Evolutionary conservation across 2,797 vertebrate genomes (phyloP).

Genomic region (Aplochiton taeniatus): DNA sequence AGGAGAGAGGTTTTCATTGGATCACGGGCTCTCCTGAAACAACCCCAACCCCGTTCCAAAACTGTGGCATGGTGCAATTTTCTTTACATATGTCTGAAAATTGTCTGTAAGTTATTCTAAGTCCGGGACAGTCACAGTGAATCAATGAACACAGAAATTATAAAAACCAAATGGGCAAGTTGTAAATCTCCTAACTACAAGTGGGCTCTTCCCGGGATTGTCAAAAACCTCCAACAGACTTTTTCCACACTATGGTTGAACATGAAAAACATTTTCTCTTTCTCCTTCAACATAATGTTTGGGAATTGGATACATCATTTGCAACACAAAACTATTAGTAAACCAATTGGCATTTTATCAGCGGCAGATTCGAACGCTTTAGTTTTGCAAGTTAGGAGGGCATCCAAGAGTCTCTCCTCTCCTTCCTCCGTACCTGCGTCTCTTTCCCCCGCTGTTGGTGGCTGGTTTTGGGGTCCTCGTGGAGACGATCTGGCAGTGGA

Average conservation of each 20-base stretch:
- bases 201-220: too few relatives aligned
- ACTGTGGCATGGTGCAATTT: slow-evolving; percentile 48
- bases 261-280: neutral
- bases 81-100: slow-evolving; percentile 50
- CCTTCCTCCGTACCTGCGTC: slow-evolving; percentile 85
- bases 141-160: too few relatives aligned
- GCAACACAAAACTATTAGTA: too few relatives aligned
- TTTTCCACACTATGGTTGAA: too few relatives aligned
- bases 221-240: too few relatives aligned
- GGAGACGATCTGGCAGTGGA: slow-evolving; percentile 99
- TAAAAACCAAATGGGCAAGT: too few relatives aligned
- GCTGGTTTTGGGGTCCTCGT: slow-evolving; percentile 91
- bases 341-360: too few relatives aligned
- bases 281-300: too few relatives aligned
- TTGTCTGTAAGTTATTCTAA: slow-evolving; percentile 27
- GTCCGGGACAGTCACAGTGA: slow-evolving; percentile 11
- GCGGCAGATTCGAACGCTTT: too few relatives aligned
- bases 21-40: neutral
- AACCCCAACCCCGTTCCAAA: slow-evolving; percentile 31
- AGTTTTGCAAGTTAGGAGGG: too few relatives aligned
- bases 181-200: too few relatives aligned
- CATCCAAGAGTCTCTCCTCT: neutral
- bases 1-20: neutral
- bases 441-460: slow-evolving; percentile 85
- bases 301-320: too few relatives aligned